Evolutionary conservation across 2,888 invertebrate genomes (phyloP), one percentile per base, ranked within the genome.

Genomic region (Patella caerulea): DNA sequence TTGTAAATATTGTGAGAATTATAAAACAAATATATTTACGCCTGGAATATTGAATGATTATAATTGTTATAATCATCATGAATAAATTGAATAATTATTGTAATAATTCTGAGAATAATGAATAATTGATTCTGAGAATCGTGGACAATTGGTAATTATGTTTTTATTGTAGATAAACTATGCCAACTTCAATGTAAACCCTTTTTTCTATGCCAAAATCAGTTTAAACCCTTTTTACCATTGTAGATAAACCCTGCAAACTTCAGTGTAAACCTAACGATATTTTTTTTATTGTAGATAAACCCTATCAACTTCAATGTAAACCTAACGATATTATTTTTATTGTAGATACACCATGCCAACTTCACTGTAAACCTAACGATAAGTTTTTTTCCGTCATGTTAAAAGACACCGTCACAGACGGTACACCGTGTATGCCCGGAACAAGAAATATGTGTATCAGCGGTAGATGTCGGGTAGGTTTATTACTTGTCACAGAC

Each of bases 371-470:
- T 91, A 94, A 95, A 80, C 95, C 96, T 78, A 94, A 94, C 79
- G 95, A 95, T 79, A 94, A 95, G 85, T 95, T 94, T 45, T 94
- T 94, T 85, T 95, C 95, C 74, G 95, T 95, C 71, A 95, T 95
- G 89, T 93, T 95, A 90, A 94, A 94, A 69, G 95, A 95, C 71
- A 94, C 94, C 76, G 96, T 95, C 0, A 93, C 94, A 0, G 97
- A 97, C 91, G 97, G 97, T 0, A 97, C 97, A 0, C 95, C 96
- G 0, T 97, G 97, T 89, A 95, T 94, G 76, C 93, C 95, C 59
- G 96, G 96, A 34, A 94, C 95, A 0, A 94, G 95, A 79, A 95
- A 97, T 89, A 95, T 97, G 94, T 97, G 97, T 90, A 95, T 97
- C 85, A 93, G 94, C 83, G 95, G 95, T 81, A 93, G 94, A 84